These are phyloP conservation scores for Atlantisia rogersi DNA, from an alignment of 2,113 vertebrate species.

Conservation along the genomic window DNA sequence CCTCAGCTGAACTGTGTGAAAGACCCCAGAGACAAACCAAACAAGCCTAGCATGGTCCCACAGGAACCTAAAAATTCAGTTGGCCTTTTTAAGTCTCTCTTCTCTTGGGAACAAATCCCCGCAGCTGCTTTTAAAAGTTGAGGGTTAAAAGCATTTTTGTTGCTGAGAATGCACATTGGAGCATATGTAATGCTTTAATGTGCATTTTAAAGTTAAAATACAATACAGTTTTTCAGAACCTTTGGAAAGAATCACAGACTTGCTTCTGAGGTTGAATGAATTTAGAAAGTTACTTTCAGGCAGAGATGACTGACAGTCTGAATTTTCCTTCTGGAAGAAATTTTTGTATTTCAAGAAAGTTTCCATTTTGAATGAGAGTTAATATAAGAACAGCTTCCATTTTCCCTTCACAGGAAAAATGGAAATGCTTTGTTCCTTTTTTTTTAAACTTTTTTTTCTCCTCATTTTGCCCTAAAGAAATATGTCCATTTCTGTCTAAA, in stretches of 20 bases:
- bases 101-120: slow-evolving; percentile 53
- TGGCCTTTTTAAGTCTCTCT: slow-evolving; percentile 41
- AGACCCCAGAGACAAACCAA: slow-evolving; percentile 50
- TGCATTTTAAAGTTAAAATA: slow-evolving; percentile 61
- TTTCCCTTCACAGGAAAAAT: not conserved
- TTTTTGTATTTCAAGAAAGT: not conserved
- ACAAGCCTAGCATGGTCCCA: slow-evolving; percentile 1
- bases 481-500: not conserved
- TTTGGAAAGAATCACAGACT: slow-evolving; percentile 3
- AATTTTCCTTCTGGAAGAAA: slow-evolving; percentile 4
- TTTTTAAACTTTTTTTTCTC: too few relatives aligned
- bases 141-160: slow-evolving; percentile 65
- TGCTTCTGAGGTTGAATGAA: slow-evolving; percentile 13
- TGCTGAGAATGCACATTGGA: slow-evolving; percentile 53
- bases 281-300: not conserved
- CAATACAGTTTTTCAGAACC: slow-evolving; percentile 32
- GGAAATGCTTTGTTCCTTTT: not conserved
- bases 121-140: slow-evolving; percentile 63
- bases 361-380: not conserved
- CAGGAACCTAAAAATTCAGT: slow-evolving; percentile 13
- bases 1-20: slow-evolving; percentile 48
- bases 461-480: not conserved
- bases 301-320: not conserved
- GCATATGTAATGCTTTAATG: slow-evolving; percentile 43
- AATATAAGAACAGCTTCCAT: not conserved